Base-by-base conservation (phyloP, 2,113 vertebrate genomes). In the Lamprologus lemairii region DNA sequence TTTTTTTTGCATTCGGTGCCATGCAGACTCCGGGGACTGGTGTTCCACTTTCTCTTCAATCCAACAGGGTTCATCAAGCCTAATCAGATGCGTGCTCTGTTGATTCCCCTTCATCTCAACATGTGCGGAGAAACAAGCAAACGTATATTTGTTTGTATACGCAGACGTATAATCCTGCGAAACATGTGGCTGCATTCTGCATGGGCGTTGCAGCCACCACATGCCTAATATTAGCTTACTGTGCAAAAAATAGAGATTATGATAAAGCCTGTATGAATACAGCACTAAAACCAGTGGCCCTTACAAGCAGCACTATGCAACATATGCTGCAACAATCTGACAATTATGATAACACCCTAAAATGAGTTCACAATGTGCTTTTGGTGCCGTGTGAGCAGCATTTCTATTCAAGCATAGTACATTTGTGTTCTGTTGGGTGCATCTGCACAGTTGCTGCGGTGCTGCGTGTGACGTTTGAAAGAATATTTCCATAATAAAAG, bases 41-140 rank as follows among this genome's bases (percentile, higher is more conserved):
- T 86, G 86, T 82, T 91, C 87, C 83, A 89, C 86, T 86, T 92
- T 85, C 84, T 93, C 87, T 81, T 83, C 40, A 9, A 89, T 91
- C 83, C 89, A 88, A 75, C 86, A 47, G 80, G 57, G 86, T 86
- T 94, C 89, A 91, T 86, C 87, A 86, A 87, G 42, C 92, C 68
- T 92, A 93, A 93, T 90, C 87, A 91, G 85, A 89, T 89, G 71
- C 85, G 68, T 83, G 87, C 71, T 87, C 73, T 31, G 49, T 63
- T 63, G 79, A 84, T 73, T 75, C 54, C 47, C 51, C 40, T 13
- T 80, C 26, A 81, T 81, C 37, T 16, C 85, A 85, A 40, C 54
- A 87, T 58, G 79, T 63, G 42, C 16, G 13, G 17, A 71, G 53
- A 87, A 86, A 87, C 40, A 13, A 80, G 23, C 19, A 26, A 17